Percentiles rank a stretch among this genome's conserved stretches.
phyloP scores from a whole-genome alignment of 2,797 vertebrate species.

The Dendrocincla fuliginosa region DNA sequence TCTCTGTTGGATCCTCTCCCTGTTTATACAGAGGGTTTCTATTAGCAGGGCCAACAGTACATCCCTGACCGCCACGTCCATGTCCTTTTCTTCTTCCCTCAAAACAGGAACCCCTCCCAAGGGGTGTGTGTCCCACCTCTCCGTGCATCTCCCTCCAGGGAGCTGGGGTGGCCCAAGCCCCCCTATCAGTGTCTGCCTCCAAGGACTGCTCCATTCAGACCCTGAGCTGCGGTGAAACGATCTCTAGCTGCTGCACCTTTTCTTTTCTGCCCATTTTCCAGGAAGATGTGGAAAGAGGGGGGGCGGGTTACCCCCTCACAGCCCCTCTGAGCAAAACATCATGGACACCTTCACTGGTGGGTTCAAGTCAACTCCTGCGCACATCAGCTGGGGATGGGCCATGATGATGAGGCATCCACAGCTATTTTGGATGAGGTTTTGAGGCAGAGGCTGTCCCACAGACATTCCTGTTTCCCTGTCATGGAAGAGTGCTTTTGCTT shows the following conservation, averaged over 20 bases:
- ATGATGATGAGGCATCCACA: not conserved
- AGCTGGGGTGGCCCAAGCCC: fast-evolving
- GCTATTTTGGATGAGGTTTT: not conserved
- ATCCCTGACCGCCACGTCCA: not conserved
- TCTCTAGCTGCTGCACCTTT: not conserved
- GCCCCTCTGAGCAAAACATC: not conserved
- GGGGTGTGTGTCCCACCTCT: slow-evolving; percentile 21
- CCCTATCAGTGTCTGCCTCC: not conserved
- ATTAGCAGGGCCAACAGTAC: slow-evolving; percentile 54
- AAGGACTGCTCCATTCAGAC: not conserved
- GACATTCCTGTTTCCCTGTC: not conserved
- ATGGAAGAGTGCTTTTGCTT: not conserved
- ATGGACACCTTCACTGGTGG: not conserved
- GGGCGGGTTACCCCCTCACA: not conserved
- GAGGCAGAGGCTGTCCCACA: not conserved
- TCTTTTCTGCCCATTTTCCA: not conserved
- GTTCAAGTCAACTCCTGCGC: not conserved
- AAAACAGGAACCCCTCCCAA: slow-evolving; percentile 64
- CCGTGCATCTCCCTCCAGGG: not conserved
- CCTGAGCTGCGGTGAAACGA: not conserved
- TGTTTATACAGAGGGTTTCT: slow-evolving; percentile 77
- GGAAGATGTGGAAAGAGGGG: not conserved
- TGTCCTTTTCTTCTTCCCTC: slow-evolving; percentile 52
- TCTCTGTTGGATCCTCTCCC: slow-evolving; percentile 68
- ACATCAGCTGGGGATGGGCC: not conserved